Base-by-base conservation (phyloP, 1,140 invertebrate species). In the Bombyx mandarina region DNA sequence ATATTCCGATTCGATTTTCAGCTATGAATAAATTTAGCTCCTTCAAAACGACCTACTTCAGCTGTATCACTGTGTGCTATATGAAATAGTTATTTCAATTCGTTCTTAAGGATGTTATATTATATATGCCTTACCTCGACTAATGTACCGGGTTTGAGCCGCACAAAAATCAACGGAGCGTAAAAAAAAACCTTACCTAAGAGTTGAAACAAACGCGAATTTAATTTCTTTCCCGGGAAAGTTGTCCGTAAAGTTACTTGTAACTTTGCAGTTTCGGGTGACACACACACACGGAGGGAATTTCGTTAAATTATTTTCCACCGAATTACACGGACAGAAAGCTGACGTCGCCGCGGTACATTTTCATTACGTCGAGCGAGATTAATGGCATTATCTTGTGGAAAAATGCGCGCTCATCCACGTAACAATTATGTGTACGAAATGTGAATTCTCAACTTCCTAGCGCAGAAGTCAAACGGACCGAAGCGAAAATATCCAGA, bases 371-470 rank as follows among this genome's bases (percentile, higher is more conserved):
- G 58, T 54, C 45, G 42, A 65, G 60, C 56, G 67, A 73, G 69
- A 81, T 75, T 79, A 74, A 81, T 76, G 64, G 65, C 63, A 71
- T 77, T 75, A 77, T 79, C 66, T 73, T 66, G 62, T 54, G 60
- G 67, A 77, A 80, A 82, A 77, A 77, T 69, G 60, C 66, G 73
- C 62, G 57, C 60, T 57, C 62, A 67, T 62, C 57, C 53, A 62
- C 63, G 56, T 71, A 75, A 79, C 73, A 77, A 79, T 80, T 76
- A 79, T 73, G 66, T 57, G 58, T 62, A 52, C 53, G 60, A 50
- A 58, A 61, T 61, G 65, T 66, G 65, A 67, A 69, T 58, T 63
- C 62, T 43, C 47, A 51, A 62, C 59, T 65, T 56, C 12, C 46
- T 48, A 54, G 35, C 35, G 45, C 51, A 50, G 48, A 52, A 58